These are phyloP conservation scores for Laterallus jamaicensis DNA, from an alignment of 2,113 vertebrate genomes.

Conservation along the genomic window DNA sequence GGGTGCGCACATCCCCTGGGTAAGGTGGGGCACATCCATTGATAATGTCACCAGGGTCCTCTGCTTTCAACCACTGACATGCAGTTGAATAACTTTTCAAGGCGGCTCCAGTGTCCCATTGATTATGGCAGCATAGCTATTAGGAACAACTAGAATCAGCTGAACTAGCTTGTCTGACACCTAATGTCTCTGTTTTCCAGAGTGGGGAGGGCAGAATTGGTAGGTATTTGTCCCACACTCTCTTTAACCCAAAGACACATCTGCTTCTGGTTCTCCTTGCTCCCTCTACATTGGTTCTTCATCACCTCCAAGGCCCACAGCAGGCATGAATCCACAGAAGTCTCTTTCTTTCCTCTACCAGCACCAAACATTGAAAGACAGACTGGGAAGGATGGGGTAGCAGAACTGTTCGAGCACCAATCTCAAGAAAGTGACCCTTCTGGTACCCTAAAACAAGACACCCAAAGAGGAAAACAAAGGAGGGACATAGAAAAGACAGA, in stretches of 20 bases:
- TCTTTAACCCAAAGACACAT: not conserved
- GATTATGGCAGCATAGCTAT: not conserved
- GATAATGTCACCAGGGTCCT: accelerated
- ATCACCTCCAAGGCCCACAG: not conserved
- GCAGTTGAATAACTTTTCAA: not conserved
- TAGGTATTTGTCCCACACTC: not conserved
- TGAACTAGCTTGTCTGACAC: not conserved
- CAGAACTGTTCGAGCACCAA: not conserved
- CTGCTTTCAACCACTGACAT: not conserved
- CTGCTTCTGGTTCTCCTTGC: not conserved
- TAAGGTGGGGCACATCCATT: not conserved
- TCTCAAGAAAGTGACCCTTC: not conserved
- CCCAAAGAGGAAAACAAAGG: not conserved
- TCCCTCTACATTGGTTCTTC: not conserved
- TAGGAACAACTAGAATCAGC: not conserved
- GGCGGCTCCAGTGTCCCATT: not conserved
- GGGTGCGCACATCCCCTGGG: too few relatives aligned
- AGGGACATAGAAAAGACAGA: not conserved
- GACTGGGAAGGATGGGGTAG: not conserved
- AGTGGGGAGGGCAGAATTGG: not conserved
- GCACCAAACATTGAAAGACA: not conserved
- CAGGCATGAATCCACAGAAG: not conserved
- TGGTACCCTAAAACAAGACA: not conserved
- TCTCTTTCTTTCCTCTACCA: not conserved
- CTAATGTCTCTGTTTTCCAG: not conserved